Base-by-base conservation (phyloP, 2,797 vertebrate genomes). In the Notamacropus eugenii region DNA sequence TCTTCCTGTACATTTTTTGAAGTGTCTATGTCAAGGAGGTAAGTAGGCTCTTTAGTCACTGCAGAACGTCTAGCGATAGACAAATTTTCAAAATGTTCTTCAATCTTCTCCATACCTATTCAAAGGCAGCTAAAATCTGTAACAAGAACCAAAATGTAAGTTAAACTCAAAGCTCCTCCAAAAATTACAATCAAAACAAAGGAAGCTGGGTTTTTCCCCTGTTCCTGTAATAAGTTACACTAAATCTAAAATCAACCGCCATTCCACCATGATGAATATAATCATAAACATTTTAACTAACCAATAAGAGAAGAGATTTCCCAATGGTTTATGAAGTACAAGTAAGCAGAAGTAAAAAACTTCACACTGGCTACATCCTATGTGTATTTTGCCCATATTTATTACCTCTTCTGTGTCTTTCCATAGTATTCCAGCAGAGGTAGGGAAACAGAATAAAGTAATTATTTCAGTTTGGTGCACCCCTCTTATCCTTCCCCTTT, bases 11-110 rank as follows among this genome's bases (percentile, higher is more conserved):
- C 46, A 8, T 97, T 56, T 34, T 91, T 91, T n/a, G 97, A 95
- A 1, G 98, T 50, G 0, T 99, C 98, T 1, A 99, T 97, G 94
- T 99, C 99, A 98, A 99, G 98, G 90, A 99, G 97, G 96, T 99
- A 99, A 90, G 99, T 98, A 29, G 99, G 98, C 0, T 99, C 98
- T 91, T 98, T 90, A 0, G 96, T 92, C 0, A 98, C 98, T 0
- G 16, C 50, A 9, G 98, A 99, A 87, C 99, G 98, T 67, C 98
- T 98, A 1, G 99, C 98, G 9, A 99, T 98, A 93, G 98, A 98
- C 95, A 99, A 98, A 16, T 96, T 96, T 22, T 97, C 98, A 50
- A 99, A 99, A 62, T 98, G 99, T 94, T 99, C 97, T 96, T 99
- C 99, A 57, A 99, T 96, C 94, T 97, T 98, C 97, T 99, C 99